Conservation (phyloP, 2,888 invertebrate species). For the Pterostichus madidus region DNA sequence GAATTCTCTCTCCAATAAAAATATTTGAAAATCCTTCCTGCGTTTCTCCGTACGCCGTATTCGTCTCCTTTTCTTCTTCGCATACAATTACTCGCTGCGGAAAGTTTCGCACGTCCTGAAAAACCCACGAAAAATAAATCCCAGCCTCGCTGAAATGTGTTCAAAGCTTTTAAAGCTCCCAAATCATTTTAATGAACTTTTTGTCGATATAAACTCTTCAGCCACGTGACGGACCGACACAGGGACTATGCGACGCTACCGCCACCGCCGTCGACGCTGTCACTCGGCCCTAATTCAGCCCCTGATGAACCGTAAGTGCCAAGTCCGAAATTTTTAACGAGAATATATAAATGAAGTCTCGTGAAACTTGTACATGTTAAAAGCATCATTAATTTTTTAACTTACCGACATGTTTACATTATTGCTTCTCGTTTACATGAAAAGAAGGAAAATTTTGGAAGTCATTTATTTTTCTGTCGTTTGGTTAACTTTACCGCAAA, state of each 20-base stretch:
- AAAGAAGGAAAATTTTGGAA: background rate
- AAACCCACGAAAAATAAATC: slow-evolving; percentile 59
- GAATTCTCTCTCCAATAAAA: slow-evolving; percentile 62
- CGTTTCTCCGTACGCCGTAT: slow-evolving; percentile 37
- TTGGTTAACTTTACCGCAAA: no score
- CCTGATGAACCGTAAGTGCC: slow-evolving; percentile 49
- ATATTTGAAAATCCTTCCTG: slow-evolving; percentile 64
- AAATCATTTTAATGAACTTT: slow-evolving; percentile 66
- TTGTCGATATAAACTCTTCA: slow-evolving; percentile 64
- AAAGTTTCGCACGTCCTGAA: slow-evolving; percentile 58
- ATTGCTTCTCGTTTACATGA: slow-evolving; percentile 4
- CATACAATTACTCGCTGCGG: slow-evolving; percentile 59
- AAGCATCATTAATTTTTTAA: slow-evolving; percentile 40
- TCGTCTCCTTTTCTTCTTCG: slow-evolving; percentile 57
- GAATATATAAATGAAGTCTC: slow-evolving; percentile 31
- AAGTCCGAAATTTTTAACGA: slow-evolving; percentile 46
- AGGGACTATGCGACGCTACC: background rate
- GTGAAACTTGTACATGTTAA: slow-evolving; percentile 31
- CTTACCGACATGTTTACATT: slow-evolving; percentile 12
- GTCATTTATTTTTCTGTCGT: slow-evolving; percentile 2
- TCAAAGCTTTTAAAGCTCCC: slow-evolving; percentile 64
- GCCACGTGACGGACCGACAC: slow-evolving; percentile 27
- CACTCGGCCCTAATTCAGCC: background rate
- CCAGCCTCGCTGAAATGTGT: slow-evolving; percentile 55
- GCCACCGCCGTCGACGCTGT: background rate